Conservation (phyloP, 2,113 vertebrate genomes). For the Perca schrenkii region DNA sequence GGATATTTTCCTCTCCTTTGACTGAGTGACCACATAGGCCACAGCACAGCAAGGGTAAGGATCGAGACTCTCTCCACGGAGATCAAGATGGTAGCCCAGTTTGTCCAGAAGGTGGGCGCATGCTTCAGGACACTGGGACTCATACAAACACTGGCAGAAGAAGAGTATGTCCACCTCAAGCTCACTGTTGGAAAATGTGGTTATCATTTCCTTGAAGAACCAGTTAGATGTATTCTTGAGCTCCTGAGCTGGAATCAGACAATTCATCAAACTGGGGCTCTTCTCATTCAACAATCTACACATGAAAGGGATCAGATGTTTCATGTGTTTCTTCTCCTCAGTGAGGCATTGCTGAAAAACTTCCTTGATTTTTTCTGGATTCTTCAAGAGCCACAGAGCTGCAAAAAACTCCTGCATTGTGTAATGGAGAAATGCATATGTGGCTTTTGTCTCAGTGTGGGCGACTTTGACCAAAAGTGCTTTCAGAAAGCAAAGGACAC, state of each 20-base stretch:
- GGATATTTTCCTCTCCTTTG: not conserved
- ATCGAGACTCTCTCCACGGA: constrained; percentile 18
- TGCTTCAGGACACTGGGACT: constrained; percentile 52
- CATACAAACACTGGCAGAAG: constrained; percentile 39
- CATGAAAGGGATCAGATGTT: constrained; percentile 56
- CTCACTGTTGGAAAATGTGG: not conserved
- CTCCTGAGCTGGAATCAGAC: constrained; percentile 31
- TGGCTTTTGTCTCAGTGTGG: fast-evolving
- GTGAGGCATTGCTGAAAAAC: constrained; percentile 41
- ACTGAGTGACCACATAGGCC: constrained; percentile 48
- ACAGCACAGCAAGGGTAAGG: constrained; percentile 40
- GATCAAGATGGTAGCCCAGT: constrained; percentile 14
- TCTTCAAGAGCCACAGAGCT: constrained; percentile 51
- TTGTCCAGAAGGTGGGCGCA: constrained; percentile 18
- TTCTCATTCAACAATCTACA: constrained; percentile 38
- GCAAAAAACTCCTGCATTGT: constrained; percentile 52
- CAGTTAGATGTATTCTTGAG: not conserved
- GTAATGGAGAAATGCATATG: constrained; percentile 44
- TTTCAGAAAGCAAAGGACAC: constrained; percentile 54
- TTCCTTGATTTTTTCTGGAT: constrained; percentile 12
- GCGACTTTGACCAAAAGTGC: not conserved
- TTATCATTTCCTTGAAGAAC: constrained; percentile 34
- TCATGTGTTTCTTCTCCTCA: constrained; percentile 46
- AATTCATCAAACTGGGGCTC: constrained; percentile 5
- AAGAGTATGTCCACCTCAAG: constrained; percentile 13